Conservation (phyloP, 2,888 invertebrate species). For the Campoplex capitator region DNA sequence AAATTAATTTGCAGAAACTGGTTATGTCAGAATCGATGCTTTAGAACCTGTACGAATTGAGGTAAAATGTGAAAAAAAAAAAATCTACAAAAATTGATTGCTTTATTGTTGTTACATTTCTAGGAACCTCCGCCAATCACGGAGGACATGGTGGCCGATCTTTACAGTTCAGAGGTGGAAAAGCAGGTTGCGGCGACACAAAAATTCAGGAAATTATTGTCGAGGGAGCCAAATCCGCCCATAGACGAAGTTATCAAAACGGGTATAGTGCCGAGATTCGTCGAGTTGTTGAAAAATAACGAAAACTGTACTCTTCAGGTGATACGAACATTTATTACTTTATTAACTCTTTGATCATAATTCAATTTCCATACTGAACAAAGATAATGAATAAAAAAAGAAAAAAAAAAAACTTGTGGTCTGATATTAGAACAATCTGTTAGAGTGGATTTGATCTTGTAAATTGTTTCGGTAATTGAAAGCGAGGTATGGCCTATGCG, state of each 20-base stretch:
- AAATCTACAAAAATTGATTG: not conserved
- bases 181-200: constrained; percentile 95
- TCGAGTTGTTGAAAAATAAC: constrained; percentile 94
- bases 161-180: constrained; percentile 91
- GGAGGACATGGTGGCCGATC: constrained; percentile 93
- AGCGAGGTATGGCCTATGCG: not conserved
- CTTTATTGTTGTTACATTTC: constrained; percentile 65
- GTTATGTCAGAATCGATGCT: not conserved
- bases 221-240: constrained; percentile 98
- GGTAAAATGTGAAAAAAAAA: not conserved
- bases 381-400: not conserved
- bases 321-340: constrained; percentile 66
- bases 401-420: not conserved
- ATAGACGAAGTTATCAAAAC: constrained; percentile 98
- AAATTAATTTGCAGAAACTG: not conserved
- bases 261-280: constrained; percentile 97
- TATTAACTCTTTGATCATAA: not conserved
- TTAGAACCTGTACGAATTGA: not conserved
- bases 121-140: constrained; percentile 88
- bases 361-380: not conserved
- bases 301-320: constrained; percentile 95
- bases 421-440: not conserved
- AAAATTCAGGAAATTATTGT: constrained; percentile 96
- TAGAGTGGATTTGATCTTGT: not conserved
- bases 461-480: not conserved